phyloP scores from a whole-genome alignment of 2,888 invertebrate species.

The Eudemis profundana region DNA sequence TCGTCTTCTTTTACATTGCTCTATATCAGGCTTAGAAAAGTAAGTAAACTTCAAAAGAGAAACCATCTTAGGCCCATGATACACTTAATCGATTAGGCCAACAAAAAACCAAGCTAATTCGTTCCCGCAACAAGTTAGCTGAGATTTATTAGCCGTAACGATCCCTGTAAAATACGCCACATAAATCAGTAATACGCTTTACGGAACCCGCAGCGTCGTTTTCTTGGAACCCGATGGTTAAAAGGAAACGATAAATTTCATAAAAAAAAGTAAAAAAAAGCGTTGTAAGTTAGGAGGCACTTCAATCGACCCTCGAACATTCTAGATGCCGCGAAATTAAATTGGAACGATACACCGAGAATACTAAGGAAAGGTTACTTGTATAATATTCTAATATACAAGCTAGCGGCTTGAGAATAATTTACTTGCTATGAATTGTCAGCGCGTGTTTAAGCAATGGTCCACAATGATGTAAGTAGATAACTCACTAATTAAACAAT shows the following conservation, averaged over 20 bases:
- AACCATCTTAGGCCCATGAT: not conserved
- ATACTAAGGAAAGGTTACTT: constrained; percentile 19
- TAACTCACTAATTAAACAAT: too few relatives aligned
- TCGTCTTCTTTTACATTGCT: too few relatives aligned
- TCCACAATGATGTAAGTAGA: too few relatives aligned
- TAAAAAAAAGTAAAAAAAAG: constrained; percentile 45
- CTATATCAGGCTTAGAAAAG: not conserved
- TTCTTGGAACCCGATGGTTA: constrained; percentile 45
- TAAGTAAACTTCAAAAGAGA: not conserved
- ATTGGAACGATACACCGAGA: constrained; percentile 23
- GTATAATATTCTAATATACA: too few relatives aligned
- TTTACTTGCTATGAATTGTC: too few relatives aligned
- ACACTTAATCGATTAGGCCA: constrained; percentile 17
- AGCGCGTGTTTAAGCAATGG: too few relatives aligned
- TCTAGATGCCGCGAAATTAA: constrained; percentile 24
- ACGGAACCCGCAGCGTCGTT: constrained; percentile 52
- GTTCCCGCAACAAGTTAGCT: constrained; percentile 72
- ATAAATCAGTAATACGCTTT: constrained; percentile 70
- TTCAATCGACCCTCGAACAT: constrained; percentile 23
- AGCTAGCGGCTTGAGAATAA: too few relatives aligned
- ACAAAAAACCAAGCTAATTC: constrained; percentile 58
- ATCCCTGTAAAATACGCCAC: constrained; percentile 69
- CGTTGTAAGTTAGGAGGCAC: constrained; percentile 26
- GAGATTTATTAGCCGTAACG: constrained; percentile 77
- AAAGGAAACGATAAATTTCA: constrained; percentile 58